phyloP scores from a whole-genome alignment of 1,140 invertebrate genomes.

The Cardiocondyla obscurior region DNA sequence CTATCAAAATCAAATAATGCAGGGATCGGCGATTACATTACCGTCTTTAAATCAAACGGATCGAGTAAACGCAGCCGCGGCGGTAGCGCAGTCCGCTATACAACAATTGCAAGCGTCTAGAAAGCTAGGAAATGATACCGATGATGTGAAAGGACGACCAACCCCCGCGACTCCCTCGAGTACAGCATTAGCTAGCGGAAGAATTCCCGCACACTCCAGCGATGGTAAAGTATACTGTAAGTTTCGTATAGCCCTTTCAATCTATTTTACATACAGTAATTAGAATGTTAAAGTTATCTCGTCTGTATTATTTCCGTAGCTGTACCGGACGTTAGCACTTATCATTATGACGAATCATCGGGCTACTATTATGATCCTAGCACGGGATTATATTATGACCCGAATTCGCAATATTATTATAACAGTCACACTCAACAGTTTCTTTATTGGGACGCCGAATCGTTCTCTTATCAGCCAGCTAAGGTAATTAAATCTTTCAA shows the following conservation, averaged over 20 bases:
- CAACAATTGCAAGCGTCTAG: conserved; percentile 88
- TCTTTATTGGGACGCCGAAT: conserved; percentile 96
- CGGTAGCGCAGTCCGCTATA: conserved; percentile 95
- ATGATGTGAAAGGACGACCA: conserved; percentile 82
- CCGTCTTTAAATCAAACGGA: conserved; percentile 86
- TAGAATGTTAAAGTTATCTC: background rate
- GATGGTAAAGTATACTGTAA: conserved; percentile 89
- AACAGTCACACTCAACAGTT: conserved; percentile 96
- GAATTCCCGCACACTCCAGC: conserved; percentile 84
- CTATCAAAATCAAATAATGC: conserved; percentile 89
- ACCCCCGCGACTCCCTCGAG: conserved; percentile 84
- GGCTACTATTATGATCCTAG: conserved; percentile 98
- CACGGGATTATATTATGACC: conserved; percentile 98
- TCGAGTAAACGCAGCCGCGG: conserved; percentile 93
- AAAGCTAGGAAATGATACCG: conserved; percentile 79
- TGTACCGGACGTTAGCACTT: conserved; percentile 94
- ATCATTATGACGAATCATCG: conserved; percentile 97
- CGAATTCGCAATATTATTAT: conserved; percentile 96
- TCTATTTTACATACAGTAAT: background rate
- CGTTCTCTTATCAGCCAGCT: conserved; percentile 92
- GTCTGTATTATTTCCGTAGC: conserved; percentile 80
- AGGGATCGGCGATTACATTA: conserved; percentile 85
- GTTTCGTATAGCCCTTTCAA: conserved; percentile 64
- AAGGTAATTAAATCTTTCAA: conserved; percentile 71
- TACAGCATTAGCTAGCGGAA: conserved; percentile 81